phyloP scores from a whole-genome alignment of 2,888 invertebrate genomes.

The Nomada ferruginata region DNA sequence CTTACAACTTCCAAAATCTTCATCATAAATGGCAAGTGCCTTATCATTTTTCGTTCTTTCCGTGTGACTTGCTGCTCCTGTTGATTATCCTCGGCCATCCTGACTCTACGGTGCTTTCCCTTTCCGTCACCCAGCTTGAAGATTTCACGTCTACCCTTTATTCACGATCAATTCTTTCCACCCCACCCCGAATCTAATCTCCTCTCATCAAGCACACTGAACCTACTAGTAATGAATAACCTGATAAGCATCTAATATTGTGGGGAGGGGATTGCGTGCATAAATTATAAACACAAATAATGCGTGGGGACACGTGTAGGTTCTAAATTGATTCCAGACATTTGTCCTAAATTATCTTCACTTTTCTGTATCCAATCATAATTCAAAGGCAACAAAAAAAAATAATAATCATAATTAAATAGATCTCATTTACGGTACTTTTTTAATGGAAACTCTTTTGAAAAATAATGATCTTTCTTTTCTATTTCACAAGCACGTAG shows the following conservation, averaged over 20 bases:
- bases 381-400: no score
- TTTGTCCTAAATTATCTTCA: not conserved
- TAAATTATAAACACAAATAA: not conserved
- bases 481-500: no score
- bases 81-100: constrained; percentile 88
- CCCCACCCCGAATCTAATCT: constrained; percentile 19
- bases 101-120: constrained; percentile 84
- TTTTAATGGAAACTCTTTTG: no score
- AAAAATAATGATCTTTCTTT: no score
- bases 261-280: constrained; percentile 1
- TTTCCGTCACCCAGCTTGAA: constrained; percentile 83
- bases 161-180: constrained; percentile 53
- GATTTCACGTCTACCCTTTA: constrained; percentile 58
- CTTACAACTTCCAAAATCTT: constrained; percentile 88
- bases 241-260: constrained; percentile 49
- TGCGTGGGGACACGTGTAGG: not conserved
- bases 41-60: constrained; percentile 84
- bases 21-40: constrained; percentile 85
- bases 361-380: not conserved
- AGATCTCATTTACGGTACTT: no score
- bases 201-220: constrained; percentile 45
- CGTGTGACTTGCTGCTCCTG: constrained; percentile 84
- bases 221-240: constrained; percentile 47
- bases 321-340: not conserved
- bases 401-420: no score